Evolutionary conservation across 2,888 invertebrate species (phyloP).

Genomic region (Lasioglossum vierecki): DNA sequence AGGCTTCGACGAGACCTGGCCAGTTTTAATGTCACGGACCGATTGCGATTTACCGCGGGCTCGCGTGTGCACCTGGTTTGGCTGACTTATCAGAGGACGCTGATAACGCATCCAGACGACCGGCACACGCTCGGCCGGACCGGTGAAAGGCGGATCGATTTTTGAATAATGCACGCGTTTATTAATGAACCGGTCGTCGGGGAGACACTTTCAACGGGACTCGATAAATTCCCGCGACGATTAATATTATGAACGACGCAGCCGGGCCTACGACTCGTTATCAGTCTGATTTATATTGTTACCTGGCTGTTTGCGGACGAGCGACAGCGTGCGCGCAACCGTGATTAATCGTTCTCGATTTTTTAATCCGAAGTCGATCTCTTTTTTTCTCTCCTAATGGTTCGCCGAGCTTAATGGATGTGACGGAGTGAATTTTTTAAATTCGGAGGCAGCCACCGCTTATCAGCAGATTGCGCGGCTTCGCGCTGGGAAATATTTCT

Average conservation of each 20-base stretch:
- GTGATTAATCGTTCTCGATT: not conserved
- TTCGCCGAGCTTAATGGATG: not conserved
- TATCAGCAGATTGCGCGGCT: not conserved
- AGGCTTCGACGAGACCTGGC: conserved; percentile 49
- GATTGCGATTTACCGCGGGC: conserved; percentile 54
- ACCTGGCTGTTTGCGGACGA: conserved; percentile 2
- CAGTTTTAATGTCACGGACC: conserved; percentile 58
- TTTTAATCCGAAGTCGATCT: not conserved
- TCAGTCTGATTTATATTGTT: conserved; percentile 16
- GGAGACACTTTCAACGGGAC: conserved; percentile 22
- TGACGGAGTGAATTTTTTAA: not conserved
- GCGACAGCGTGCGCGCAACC: not conserved
- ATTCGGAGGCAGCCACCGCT: not conserved
- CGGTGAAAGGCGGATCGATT: conserved; percentile 37
- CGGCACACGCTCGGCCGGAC: conserved; percentile 19
- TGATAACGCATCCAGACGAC: conserved; percentile 54
- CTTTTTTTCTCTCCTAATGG: not conserved
- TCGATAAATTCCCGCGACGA: conserved; percentile 4
- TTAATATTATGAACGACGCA: not conserved
- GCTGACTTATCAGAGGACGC: conserved; percentile 40
- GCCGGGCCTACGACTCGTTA: conserved; percentile 7
- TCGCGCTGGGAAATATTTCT: not conserved
- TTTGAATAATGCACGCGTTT: conserved; percentile 47
- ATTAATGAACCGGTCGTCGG: conserved; percentile 43
- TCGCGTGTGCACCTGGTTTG: conserved; percentile 50